Percentiles rank a stretch among this genome's conserved stretches.
Conservation (phyloP, 2,113 vertebrate species). For the Motacilla alba region DNA sequence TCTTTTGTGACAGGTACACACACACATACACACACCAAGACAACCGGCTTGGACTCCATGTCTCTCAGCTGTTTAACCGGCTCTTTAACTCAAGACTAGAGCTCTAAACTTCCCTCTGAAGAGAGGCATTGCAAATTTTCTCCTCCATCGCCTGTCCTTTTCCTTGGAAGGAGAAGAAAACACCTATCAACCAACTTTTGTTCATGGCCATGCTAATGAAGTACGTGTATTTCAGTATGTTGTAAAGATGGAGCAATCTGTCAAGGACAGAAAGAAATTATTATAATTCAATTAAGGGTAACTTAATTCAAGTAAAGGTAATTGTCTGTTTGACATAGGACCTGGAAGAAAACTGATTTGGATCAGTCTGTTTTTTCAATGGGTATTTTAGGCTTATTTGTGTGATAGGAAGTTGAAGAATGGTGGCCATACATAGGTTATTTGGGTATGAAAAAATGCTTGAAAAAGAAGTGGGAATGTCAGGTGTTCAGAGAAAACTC, state of each 20-base stretch:
- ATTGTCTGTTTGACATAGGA: not conserved
- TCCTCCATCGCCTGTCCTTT: not conserved
- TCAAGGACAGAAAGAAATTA: not conserved
- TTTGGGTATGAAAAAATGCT: not conserved
- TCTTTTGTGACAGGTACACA: not conserved
- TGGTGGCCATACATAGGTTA: not conserved
- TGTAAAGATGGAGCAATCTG: not conserved
- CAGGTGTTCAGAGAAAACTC: not conserved
- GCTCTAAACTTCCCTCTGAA: not conserved
- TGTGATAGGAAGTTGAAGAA: not conserved
- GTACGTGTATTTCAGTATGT: not conserved
- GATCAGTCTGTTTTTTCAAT: not conserved
- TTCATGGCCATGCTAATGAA: not conserved
- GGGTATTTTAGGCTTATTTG: not conserved
- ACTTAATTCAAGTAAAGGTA: not conserved
- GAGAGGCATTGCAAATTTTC: not conserved
- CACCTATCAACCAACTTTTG: not conserved
- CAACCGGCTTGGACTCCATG: not conserved
- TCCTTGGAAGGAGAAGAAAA: not conserved
- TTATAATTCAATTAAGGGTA: not conserved
- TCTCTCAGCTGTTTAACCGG: not conserved
- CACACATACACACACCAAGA: no score
- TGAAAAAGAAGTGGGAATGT: not conserved
- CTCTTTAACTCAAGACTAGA: not conserved
- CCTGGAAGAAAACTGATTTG: not conserved